Conservation (phyloP, 2,113 vertebrate species). For the Sprattus sprattus region DNA sequence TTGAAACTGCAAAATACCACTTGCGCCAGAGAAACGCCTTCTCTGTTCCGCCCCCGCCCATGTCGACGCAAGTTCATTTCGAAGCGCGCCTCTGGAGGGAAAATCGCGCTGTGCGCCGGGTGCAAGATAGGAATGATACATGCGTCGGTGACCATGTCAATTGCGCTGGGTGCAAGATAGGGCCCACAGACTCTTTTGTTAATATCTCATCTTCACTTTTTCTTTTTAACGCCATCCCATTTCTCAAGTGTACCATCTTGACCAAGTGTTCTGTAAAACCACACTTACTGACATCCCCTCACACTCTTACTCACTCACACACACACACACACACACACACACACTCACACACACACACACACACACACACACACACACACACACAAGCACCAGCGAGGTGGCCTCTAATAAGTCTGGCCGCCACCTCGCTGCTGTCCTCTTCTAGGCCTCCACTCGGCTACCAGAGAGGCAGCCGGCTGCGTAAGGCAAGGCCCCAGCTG, state of each 20-base stretch:
- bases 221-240: too few species aligned
- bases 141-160: too few species aligned
- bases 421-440: slow-evolving; percentile 34
- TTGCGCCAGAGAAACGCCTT: too few species aligned
- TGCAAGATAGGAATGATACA: too few species aligned
- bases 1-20: too few species aligned
- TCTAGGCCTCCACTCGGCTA: slow-evolving; percentile 38
- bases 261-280: slow-evolving; percentile 24
- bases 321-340: background rate
- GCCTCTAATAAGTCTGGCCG: slow-evolving; percentile 12
- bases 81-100: too few species aligned
- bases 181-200: background rate
- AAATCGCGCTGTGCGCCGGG: too few species aligned
- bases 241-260: background rate
- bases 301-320: too few species aligned
- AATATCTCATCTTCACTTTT: too few species aligned
- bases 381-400: slow-evolving; percentile 33
- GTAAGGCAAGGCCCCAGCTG: slow-evolving; percentile 68
- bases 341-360: background rate
- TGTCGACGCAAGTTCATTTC: too few species aligned
- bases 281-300: slow-evolving; percentile 51
- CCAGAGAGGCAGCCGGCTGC: slow-evolving; percentile 62
- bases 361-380: background rate
- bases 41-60: too few species aligned
- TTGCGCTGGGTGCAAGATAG: too few species aligned